These are phyloP conservation scores for Chymomyza caudatula DNA, from an alignment of 2,888 invertebrate genomes.

Conservation along the genomic window DNA sequence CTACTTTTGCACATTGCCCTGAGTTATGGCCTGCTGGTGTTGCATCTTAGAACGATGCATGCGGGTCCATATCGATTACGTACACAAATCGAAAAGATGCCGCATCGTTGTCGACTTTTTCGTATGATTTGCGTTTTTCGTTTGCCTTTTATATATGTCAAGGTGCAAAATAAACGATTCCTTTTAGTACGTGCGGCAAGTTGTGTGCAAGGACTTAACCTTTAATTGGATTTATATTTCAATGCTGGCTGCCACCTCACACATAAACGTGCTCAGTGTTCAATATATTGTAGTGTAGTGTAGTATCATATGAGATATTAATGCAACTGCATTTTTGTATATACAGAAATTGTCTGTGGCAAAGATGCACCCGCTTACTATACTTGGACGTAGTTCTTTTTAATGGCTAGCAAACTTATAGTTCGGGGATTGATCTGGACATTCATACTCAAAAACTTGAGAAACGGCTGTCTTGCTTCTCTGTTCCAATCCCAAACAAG, in stretches of 20 bases:
- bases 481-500: slow-evolving; percentile 4
- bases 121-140: slow-evolving; percentile 63
- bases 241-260: slow-evolving; percentile 18
- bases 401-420: neutral
- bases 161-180: slow-evolving; percentile 50
- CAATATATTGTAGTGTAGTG: slow-evolving; percentile 34
- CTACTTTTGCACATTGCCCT: slow-evolving; percentile 76
- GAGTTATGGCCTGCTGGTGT: slow-evolving; percentile 53
- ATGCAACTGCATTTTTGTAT: slow-evolving; percentile 9
- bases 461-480: slow-evolving; percentile 16
- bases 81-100: slow-evolving; percentile 60
- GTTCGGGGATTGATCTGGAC: slow-evolving; percentile 5
- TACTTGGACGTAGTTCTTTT: too few relatives aligned
- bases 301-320: slow-evolving; percentile 1
- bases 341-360: too few relatives aligned
- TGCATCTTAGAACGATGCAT: slow-evolving; percentile 43
- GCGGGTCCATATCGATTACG: slow-evolving; percentile 3
- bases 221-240: slow-evolving; percentile 62
- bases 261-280: slow-evolving; percentile 36
- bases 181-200: slow-evolving; percentile 56
- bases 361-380: too few relatives aligned
- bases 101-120: slow-evolving; percentile 28
- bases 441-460: slow-evolving; percentile 12
- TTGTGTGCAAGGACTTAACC: slow-evolving; percentile 58
- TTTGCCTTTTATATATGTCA: slow-evolving; percentile 20